Evolutionary conservation across 2,113 vertebrate species (phyloP).

Genomic region (Notiomystis cincta): DNA sequence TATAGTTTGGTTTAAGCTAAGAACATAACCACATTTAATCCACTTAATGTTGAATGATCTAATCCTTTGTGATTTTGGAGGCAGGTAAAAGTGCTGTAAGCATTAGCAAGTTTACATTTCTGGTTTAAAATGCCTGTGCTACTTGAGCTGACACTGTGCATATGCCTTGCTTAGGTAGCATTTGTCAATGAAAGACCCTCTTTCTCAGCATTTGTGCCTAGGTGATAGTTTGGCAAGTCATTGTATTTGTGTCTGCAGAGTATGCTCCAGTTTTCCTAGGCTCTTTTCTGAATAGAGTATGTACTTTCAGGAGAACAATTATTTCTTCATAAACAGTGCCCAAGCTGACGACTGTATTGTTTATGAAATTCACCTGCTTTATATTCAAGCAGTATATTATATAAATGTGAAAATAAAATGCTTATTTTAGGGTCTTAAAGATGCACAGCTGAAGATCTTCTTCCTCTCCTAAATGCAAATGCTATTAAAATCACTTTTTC

Average conservation of each 20-base stretch:
- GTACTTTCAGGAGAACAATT: not conserved
- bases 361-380: constrained; percentile 9
- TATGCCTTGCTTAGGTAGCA: not conserved
- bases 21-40: not conserved
- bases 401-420: constrained; percentile 34
- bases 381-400: not conserved
- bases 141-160: not conserved
- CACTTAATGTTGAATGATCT: not conserved
- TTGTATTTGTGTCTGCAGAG: not conserved
- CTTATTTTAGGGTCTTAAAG: constrained; percentile 23
- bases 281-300: not conserved
- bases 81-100: not conserved
- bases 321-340: not conserved
- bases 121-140: not conserved
- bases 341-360: not conserved
- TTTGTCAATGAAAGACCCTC: not conserved
- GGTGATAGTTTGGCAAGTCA: not conserved
- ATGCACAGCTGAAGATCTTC: not conserved
- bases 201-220: not conserved
- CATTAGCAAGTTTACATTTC: not conserved
- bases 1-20: not conserved
- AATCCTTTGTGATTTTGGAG: constrained; percentile 6
- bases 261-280: not conserved
- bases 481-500: constrained; percentile 42
- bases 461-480: constrained; percentile 39